Conservation (phyloP, 2,797 vertebrate species). For the Enteromius anoplus region DNA sequence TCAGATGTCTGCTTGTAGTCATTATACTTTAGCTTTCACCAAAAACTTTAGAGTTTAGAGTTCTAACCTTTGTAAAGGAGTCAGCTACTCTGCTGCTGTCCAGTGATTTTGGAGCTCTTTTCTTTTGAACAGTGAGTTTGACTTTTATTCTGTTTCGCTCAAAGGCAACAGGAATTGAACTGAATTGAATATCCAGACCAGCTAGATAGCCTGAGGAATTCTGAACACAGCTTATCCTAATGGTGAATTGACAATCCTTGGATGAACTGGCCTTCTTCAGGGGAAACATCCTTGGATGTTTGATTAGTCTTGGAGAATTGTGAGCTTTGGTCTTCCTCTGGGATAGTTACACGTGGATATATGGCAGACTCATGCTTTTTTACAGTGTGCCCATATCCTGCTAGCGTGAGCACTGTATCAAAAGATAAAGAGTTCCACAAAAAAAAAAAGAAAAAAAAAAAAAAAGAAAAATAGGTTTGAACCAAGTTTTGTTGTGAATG, state of each 20-base stretch:
- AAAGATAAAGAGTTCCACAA: neutral
- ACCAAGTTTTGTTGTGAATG: neutral
- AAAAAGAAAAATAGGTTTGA: neutral
- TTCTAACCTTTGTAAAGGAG: slow-evolving; percentile 4
- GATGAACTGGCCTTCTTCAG: slow-evolving; percentile 41
- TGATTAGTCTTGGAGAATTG: slow-evolving; percentile 46
- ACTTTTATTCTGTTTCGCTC: slow-evolving; percentile 29
- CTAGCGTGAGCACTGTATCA: neutral
- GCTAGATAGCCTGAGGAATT: slow-evolving; percentile 33
- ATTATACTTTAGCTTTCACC: neutral
- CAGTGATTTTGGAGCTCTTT: slow-evolving; percentile 23
- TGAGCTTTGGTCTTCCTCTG: slow-evolving; percentile 19
- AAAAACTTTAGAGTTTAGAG: neutral
- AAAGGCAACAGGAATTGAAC: slow-evolving; percentile 36
- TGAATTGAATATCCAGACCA: slow-evolving; percentile 39
- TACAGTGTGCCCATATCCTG: neutral
- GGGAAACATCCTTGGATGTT: slow-evolving; percentile 41
- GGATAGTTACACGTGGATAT: slow-evolving; percentile 22
- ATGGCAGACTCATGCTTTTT: slow-evolving; percentile 10
- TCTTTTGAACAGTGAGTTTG: slow-evolving; percentile 15
- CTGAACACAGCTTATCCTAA: slow-evolving; percentile 40
- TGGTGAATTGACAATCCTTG: slow-evolving; percentile 46
- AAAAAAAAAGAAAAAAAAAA: too few relatives aligned
- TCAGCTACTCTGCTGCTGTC: neutral
- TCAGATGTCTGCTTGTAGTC: neutral